Evolutionary conservation across 2,888 invertebrate species (phyloP).

Genomic region (Ypsolopha scabrella): DNA sequence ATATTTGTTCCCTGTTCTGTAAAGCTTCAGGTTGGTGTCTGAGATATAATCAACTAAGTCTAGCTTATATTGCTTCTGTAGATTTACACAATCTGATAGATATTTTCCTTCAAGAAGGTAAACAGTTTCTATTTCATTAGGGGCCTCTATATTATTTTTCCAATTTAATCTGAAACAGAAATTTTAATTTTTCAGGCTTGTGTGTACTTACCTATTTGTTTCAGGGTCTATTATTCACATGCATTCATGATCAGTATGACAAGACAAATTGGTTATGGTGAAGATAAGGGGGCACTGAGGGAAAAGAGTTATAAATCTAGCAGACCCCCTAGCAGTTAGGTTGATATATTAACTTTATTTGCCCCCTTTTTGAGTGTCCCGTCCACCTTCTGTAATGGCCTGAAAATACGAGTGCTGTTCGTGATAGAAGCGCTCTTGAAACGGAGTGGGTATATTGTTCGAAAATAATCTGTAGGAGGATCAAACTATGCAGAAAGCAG

Average conservation of each 20-base stretch:
- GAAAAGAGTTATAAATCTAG: not conserved
- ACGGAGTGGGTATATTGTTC: too few relatives aligned
- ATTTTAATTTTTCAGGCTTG: too few relatives aligned
- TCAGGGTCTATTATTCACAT: too few relatives aligned
- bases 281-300: not conserved
- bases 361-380: too few relatives aligned
- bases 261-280: not conserved
- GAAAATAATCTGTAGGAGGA: too few relatives aligned
- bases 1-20: conserved; percentile 30
- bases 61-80: conserved; percentile 21
- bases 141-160: conserved; percentile 19
- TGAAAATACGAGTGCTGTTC: too few relatives aligned
- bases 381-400: too few relatives aligned
- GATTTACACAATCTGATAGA: conserved; percentile 34
- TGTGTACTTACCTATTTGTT: too few relatives aligned
- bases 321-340: too few relatives aligned
- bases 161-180: conserved; percentile 43
- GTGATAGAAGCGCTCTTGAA: too few relatives aligned
- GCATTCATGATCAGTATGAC: not conserved
- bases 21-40: conserved; percentile 37
- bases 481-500: too few relatives aligned
- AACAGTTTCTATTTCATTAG: conserved; percentile 31
- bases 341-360: too few relatives aligned
- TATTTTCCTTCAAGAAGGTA: conserved; percentile 52
- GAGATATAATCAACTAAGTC: conserved; percentile 32